Conservation (phyloP, 2,797 vertebrate species). For the Melanotaenia nigrans region DNA sequence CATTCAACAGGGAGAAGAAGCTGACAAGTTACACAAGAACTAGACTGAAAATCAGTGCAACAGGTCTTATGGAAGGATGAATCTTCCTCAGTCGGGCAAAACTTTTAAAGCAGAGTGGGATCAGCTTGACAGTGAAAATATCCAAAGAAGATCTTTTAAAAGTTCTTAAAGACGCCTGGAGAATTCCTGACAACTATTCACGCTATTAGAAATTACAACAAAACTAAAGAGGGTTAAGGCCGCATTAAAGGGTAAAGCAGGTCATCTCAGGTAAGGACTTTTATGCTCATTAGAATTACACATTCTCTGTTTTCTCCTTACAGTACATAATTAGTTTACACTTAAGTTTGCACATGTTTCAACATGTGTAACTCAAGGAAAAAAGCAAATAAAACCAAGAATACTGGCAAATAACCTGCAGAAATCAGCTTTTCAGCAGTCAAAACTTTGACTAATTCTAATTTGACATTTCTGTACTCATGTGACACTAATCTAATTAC, state of each 20-base stretch:
- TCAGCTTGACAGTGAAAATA: too few species aligned
- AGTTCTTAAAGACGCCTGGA: too few species aligned
- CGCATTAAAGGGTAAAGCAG: background rate
- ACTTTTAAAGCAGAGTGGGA: too few species aligned
- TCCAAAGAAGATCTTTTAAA: too few species aligned
- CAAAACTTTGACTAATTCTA: constrained; percentile 16
- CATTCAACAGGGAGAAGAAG: background rate
- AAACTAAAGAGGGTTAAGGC: too few species aligned
- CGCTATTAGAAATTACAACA: too few species aligned
- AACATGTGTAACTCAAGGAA: background rate
- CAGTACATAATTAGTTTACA: background rate
- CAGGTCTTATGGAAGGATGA: background rate
- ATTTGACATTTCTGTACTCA: constrained; percentile 15
- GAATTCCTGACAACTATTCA: too few species aligned
- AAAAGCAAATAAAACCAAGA: background rate
- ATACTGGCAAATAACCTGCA: background rate
- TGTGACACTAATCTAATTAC: constrained; percentile 25
- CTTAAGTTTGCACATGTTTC: background rate
- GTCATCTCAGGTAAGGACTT: background rate
- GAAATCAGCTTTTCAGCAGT: background rate
- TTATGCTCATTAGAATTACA: background rate
- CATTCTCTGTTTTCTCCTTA: background rate
- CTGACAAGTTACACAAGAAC: background rate
- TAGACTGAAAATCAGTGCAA: background rate
- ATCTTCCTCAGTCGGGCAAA: background rate